A percentile compares a stretch with the other conserved stretches of the same genome.
These are phyloP conservation scores for Creontiades dilutus DNA, from an alignment of 2,888 invertebrate species.

Conservation along the genomic window DNA sequence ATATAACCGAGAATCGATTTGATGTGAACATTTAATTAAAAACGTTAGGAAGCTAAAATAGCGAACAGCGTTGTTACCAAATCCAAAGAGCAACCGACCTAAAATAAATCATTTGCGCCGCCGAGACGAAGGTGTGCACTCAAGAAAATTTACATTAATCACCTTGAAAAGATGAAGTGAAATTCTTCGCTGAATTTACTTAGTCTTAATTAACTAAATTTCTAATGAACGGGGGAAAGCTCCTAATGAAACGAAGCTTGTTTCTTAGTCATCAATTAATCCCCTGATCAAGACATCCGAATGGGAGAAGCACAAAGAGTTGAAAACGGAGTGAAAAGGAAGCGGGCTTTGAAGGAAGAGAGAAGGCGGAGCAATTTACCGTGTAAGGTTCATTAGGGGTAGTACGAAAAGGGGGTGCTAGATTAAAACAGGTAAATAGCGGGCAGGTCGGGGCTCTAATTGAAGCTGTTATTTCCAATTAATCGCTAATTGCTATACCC, in stretches of 20 bases:
- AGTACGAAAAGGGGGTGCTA: constrained; percentile 60
- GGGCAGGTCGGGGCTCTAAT: constrained; percentile 71
- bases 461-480: constrained; percentile 74
- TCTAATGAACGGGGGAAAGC: constrained; percentile 48
- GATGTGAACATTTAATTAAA: not conserved
- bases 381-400: constrained; percentile 72
- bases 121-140: not conserved
- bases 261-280: constrained; percentile 70
- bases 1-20: not conserved
- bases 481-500: constrained; percentile 73
- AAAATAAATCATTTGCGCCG: not conserved
- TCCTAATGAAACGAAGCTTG: constrained; percentile 69
- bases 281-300: constrained; percentile 72
- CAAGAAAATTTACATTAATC: constrained; percentile 40
- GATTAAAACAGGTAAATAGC: constrained; percentile 74
- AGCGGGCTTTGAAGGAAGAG: constrained; percentile 64
- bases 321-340: constrained; percentile 45
- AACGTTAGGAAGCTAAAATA: not conserved
- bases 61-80: not conserved
- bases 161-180: constrained; percentile 49
- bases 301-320: constrained; percentile 69
- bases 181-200: constrained; percentile 47
- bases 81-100: not conserved
- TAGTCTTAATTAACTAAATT: constrained; percentile 61
- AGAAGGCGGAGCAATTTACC: constrained; percentile 70